These are phyloP conservation scores for Myodes glareolus DNA, from an alignment of 2,113 vertebrate species.

Conservation along the genomic window DNA sequence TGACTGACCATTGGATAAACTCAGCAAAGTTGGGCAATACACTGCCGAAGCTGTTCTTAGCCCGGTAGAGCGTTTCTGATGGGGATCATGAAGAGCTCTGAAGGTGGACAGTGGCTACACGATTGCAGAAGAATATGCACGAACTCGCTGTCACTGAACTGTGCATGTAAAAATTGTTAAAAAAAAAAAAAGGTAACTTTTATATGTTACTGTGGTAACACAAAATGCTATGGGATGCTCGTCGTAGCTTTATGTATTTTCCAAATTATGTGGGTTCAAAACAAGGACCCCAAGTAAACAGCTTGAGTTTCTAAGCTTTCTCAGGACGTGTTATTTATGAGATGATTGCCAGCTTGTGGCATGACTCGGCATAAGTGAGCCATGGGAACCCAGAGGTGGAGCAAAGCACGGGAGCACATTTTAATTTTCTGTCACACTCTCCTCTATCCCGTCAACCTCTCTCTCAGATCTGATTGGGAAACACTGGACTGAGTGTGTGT, in stretches of 20 bases:
- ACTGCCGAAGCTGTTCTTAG: neutral
- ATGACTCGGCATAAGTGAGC: neutral
- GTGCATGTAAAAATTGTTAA: neutral
- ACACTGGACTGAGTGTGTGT: neutral
- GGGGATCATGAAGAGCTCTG: neutral
- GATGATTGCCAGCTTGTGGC: neutral
- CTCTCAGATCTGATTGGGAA: neutral
- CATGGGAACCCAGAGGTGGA: neutral
- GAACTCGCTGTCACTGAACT: neutral
- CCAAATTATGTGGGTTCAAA: neutral
- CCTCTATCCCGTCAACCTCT: neutral
- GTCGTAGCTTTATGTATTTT: neutral
- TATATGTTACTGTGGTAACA: neutral
- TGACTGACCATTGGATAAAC: neutral
- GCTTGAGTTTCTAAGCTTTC: too few species aligned
- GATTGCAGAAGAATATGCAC: neutral
- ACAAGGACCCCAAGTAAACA: neutral
- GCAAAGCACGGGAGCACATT: neutral
- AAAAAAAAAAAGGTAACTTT: neutral
- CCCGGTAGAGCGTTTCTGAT: neutral
- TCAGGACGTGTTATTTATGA: neutral
- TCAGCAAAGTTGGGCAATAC: neutral
- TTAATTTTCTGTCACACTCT: neutral
- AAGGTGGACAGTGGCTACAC: too few species aligned
- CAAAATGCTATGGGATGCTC: neutral